A percentile compares a stretch with the other conserved stretches of the same genome.
Evolutionary conservation across 2,113 vertebrate genomes (phyloP).

Genomic region (Bolborhynchus lineola): DNA sequence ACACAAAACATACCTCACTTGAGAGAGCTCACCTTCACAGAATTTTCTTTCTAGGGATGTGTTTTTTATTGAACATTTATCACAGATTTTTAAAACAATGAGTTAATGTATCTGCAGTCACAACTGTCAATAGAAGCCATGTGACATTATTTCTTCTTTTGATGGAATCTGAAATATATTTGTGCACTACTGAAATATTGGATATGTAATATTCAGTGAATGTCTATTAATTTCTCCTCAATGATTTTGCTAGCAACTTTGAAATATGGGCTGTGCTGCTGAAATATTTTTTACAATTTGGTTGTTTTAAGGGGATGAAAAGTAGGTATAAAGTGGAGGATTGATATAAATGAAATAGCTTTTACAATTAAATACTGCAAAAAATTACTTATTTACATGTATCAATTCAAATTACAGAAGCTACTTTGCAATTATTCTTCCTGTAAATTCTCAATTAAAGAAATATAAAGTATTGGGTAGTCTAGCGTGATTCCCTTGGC

Average conservation of each 20-base stretch:
- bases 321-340: not conserved
- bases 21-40: not conserved
- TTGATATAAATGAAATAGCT: not conserved
- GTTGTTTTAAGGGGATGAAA: not conserved
- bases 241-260: not conserved
- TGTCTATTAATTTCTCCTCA: not conserved
- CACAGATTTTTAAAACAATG: not conserved
- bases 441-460: not conserved
- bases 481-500: not conserved
- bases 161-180: not conserved
- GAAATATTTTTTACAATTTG: not conserved
- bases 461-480: not conserved
- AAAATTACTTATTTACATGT: not conserved
- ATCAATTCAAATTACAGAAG: not conserved
- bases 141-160: not conserved
- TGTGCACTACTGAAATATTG: not conserved
- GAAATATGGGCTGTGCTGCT: not conserved
- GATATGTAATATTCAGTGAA: not conserved
- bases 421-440: not conserved
- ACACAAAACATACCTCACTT: not conserved
- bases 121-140: not conserved
- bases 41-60: not conserved
- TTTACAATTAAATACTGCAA: not conserved
- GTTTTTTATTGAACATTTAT: accelerated
- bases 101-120: not conserved